These are phyloP conservation scores for Phyllotreta cruciferae DNA, from an alignment of 2,888 invertebrate species.

Conservation along the genomic window DNA sequence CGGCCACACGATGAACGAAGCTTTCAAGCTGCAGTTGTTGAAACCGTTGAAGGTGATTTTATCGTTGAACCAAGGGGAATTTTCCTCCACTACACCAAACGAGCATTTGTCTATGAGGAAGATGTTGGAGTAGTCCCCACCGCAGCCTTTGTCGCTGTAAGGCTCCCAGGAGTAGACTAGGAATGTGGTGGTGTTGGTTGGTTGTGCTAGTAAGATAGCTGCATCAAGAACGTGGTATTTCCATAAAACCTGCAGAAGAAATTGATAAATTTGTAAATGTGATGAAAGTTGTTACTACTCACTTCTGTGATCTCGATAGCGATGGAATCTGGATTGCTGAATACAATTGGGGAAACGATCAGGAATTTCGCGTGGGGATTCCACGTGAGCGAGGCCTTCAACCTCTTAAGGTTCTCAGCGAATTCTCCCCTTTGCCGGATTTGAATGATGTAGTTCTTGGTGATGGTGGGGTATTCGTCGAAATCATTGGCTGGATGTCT, in stretches of 20 bases:
- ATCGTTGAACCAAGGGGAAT: constrained; percentile 36
- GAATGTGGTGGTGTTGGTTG: constrained; percentile 35
- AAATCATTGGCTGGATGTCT: constrained; percentile 3
- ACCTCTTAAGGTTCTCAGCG: constrained; percentile 22
- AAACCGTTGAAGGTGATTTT: constrained; percentile 50
- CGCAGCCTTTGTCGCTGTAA: constrained; percentile 47
- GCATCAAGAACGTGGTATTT: constrained; percentile 45
- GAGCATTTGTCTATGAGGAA: constrained; percentile 44
- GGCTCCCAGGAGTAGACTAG: constrained; percentile 50
- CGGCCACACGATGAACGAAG: constrained; percentile 51
- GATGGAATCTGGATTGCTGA: constrained; percentile 35
- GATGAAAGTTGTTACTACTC: not conserved
- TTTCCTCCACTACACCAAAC: constrained; percentile 31
- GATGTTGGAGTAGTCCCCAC: constrained; percentile 36
- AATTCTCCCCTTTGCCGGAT: constrained; percentile 38
- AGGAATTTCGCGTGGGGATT: constrained; percentile 45
- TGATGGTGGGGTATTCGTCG: constrained; percentile 7
- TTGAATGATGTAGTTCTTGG: constrained; percentile 40
- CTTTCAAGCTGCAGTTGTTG: constrained; percentile 50
- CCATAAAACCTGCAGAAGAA: constrained; percentile 26
- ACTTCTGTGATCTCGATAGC: constrained; percentile 40
- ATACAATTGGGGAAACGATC: constrained; percentile 44
- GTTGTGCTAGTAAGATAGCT: constrained; percentile 44
- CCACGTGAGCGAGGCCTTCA: constrained; percentile 31
- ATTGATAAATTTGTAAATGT: not conserved